Conservation (phyloP, 2,888 invertebrate species). For the Xylocampa areola region DNA sequence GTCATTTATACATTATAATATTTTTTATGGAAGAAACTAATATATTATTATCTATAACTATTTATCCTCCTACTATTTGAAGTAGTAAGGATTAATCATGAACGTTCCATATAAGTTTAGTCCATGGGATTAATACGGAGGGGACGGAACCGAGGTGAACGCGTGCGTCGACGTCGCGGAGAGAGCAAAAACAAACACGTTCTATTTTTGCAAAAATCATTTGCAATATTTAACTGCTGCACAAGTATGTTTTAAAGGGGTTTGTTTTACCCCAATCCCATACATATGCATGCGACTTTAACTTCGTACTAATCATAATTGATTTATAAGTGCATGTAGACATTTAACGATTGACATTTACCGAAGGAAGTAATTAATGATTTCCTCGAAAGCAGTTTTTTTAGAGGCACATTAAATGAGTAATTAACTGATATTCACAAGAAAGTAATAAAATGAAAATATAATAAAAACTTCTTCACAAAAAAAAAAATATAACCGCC, state of each 20-base stretch:
- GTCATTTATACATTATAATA: no score
- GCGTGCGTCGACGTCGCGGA: not conserved
- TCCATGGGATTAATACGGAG: no score
- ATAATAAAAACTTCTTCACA: no score
- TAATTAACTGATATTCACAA: no score
- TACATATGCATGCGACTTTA: constrained; percentile 35
- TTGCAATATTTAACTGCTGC: constrained; percentile 9
- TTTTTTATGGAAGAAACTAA: no score
- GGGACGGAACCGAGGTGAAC: not conserved
- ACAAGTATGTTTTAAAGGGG: constrained; percentile 9
- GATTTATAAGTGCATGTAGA: constrained; percentile 5
- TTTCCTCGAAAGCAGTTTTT: not conserved
- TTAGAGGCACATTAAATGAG: not conserved
- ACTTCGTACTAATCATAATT: not conserved
- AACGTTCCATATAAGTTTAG: no score
- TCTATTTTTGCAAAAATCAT: constrained; percentile 20
- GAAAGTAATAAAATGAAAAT: no score
- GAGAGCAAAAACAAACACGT: not conserved
- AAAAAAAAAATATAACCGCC: no score
- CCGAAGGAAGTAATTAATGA: not conserved
- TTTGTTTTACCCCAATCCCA: constrained; percentile 26
- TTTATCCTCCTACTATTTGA: no score
- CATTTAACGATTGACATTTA: constrained; percentile 23
- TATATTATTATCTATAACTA: no score
- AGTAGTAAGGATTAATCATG: no score